Percentiles rank a stretch among this genome's conserved stretches.
phyloP scores from a whole-genome alignment of 2,888 invertebrate genomes.

The Phorcus lineatus region DNA sequence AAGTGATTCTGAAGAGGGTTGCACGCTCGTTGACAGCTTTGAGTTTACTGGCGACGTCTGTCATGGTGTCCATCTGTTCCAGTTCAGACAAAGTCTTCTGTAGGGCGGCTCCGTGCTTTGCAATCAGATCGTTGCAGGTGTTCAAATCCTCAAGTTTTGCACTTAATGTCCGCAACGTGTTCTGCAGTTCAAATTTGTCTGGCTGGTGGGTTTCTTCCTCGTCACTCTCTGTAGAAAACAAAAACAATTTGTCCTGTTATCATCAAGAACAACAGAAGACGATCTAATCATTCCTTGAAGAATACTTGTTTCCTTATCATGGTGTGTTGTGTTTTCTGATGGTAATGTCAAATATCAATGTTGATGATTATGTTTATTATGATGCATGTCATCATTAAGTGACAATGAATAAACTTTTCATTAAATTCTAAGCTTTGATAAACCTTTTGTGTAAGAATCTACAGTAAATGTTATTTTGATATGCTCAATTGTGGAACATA shows the following conservation, averaged over 20 bases:
- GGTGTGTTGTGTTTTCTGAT: no score
- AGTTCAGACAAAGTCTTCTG: conserved; percentile 79
- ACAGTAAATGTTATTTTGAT: no score
- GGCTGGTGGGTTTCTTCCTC: conserved; percentile 70
- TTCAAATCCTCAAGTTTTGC: conserved; percentile 91
- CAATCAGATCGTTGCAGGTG: conserved; percentile 92
- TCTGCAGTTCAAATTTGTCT: conserved; percentile 78
- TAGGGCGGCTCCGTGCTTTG: conserved; percentile 89
- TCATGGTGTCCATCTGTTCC: conserved; percentile 72
- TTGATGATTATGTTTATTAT: no score
- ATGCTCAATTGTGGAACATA: no score
- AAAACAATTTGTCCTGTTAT: background rate
- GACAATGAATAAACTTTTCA: no score
- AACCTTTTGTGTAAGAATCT: no score
- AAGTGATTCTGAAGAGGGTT: conserved; percentile 94
- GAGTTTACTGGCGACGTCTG: conserved; percentile 74
- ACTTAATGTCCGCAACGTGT: conserved; percentile 80
- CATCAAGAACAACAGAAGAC: no score
- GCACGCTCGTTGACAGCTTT: conserved; percentile 95
- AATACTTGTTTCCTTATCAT: no score
- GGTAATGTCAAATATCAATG: no score
- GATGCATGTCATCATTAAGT: no score
- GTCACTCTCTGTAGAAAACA: conserved; percentile 80
- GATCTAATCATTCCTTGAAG: no score
- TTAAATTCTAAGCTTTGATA: no score